Evolutionary conservation across 2,888 invertebrate genomes (phyloP).

Genomic region (Theretra japonica): DNA sequence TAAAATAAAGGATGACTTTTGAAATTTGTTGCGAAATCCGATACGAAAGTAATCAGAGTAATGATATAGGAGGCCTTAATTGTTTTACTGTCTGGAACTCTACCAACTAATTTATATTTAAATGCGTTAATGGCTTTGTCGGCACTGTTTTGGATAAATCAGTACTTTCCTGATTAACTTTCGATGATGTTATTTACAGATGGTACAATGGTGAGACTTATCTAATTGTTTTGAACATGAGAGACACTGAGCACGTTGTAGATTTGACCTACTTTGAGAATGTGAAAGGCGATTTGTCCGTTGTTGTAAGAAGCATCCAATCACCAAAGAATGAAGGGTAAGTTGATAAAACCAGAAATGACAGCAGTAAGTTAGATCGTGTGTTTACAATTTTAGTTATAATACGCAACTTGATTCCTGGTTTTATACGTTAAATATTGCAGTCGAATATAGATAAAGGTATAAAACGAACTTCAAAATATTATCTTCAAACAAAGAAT

Average conservation of each 20-base stretch:
- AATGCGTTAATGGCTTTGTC: not conserved
- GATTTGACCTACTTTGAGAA: conserved; percentile 73
- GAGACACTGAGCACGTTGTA: conserved; percentile 57
- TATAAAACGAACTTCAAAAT: too few species aligned
- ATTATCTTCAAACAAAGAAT: too few species aligned
- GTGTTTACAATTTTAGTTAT: too few species aligned
- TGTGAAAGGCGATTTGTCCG: conserved; percentile 70
- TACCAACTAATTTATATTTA: not conserved
- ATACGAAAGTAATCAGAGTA: not conserved
- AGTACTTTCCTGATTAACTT: not conserved
- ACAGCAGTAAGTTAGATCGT: too few species aligned
- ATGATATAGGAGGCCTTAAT: not conserved
- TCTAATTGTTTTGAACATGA: conserved; percentile 83
- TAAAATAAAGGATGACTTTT: not conserved
- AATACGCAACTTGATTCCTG: too few species aligned
- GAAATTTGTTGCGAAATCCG: not conserved
- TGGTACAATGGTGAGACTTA: conserved; percentile 66
- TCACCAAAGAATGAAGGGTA: conserved; percentile 68
- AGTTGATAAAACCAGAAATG: conserved; percentile 28
- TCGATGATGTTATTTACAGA: conserved; percentile 49
- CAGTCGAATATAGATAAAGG: too few species aligned
- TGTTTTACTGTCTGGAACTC: not conserved
- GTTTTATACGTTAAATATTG: too few species aligned
- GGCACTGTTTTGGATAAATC: not conserved
- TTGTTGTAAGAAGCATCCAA: conserved; percentile 73